These are phyloP conservation scores for Lepus townsendii DNA, from an alignment of 2,797 vertebrate species.

Conservation along the genomic window DNA sequence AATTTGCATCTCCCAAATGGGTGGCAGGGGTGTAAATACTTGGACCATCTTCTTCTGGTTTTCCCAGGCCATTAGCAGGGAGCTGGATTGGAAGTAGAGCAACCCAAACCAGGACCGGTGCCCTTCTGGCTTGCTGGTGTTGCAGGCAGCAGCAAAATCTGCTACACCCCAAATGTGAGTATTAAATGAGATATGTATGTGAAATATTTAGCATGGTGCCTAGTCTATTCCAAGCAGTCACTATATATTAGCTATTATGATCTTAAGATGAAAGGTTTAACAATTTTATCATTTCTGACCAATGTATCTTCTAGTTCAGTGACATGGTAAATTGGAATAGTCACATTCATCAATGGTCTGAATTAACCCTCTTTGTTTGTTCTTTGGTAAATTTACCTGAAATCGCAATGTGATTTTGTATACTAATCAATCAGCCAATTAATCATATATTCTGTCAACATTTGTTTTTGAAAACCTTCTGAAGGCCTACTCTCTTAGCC, in stretches of 20 bases:
- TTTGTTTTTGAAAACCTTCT: not conserved
- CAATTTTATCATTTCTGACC: not conserved
- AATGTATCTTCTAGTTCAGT: slow-evolving; percentile 31
- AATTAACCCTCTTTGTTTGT: not conserved
- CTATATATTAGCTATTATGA: not conserved
- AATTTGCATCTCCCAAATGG: no score
- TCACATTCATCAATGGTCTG: not conserved
- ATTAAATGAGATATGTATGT: slow-evolving; percentile 2
- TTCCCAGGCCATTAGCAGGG: no score
- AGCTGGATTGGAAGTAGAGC: no score
- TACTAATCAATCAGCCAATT: not conserved
- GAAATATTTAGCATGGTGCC: not conserved
- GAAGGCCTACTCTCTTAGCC: not conserved
- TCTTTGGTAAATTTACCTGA: not conserved
- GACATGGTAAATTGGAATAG: not conserved
- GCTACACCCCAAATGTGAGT: not conserved
- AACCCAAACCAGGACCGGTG: no score
- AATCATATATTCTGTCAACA: not conserved
- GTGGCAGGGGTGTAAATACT: no score
- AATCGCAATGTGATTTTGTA: not conserved
- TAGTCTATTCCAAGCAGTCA: not conserved
- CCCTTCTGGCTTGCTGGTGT: no score
- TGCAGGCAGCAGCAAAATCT: no score
- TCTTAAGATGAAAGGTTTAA: not conserved
- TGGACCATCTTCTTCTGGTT: no score